These are phyloP conservation scores for Dryocosmus kuriphilus DNA, from an alignment of 2,888 invertebrate species.

Conservation along the genomic window DNA sequence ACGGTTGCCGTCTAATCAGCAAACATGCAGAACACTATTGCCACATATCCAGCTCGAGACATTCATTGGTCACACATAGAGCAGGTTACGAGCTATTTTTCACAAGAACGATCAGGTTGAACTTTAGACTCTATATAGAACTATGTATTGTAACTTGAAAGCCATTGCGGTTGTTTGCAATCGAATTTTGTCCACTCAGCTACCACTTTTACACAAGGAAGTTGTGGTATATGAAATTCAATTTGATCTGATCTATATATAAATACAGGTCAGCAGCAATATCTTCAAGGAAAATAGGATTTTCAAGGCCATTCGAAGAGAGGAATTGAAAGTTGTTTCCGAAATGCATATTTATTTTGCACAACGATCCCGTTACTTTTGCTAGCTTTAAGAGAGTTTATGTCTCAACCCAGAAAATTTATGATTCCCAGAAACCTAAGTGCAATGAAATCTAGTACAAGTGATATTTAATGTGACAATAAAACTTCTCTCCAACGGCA, in stretches of 20 bases:
- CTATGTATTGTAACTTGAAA: slow-evolving; percentile 10
- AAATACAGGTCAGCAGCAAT: not conserved
- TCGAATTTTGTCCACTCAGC: slow-evolving; percentile 26
- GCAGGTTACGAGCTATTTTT: slow-evolving; percentile 25
- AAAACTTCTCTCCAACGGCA: not conserved
- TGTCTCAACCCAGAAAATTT: not conserved
- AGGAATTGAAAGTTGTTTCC: not conserved
- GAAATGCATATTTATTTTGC: not conserved
- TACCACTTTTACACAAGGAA: slow-evolving; percentile 16
- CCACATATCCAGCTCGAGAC: not conserved
- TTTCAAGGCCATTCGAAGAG: not conserved
- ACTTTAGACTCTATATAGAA: slow-evolving; percentile 22
- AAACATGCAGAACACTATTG: slow-evolving; percentile 5
- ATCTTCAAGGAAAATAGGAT: not conserved
- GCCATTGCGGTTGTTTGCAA: slow-evolving; percentile 35
- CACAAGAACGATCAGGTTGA: slow-evolving; percentile 18
- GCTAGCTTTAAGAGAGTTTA: not conserved
- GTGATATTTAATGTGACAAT: not conserved
- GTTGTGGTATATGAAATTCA: slow-evolving; percentile 10
- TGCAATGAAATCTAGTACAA: not conserved
- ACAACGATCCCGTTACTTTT: not conserved
- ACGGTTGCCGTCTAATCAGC: not conserved
- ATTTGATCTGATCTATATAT: not conserved
- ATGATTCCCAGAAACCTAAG: not conserved
- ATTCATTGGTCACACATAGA: slow-evolving; percentile 22